A percentile compares a stretch with the other conserved stretches of the same genome.
phyloP scores from a whole-genome alignment of 2,797 vertebrate genomes.

The Sebastiscus tertius region DNA sequence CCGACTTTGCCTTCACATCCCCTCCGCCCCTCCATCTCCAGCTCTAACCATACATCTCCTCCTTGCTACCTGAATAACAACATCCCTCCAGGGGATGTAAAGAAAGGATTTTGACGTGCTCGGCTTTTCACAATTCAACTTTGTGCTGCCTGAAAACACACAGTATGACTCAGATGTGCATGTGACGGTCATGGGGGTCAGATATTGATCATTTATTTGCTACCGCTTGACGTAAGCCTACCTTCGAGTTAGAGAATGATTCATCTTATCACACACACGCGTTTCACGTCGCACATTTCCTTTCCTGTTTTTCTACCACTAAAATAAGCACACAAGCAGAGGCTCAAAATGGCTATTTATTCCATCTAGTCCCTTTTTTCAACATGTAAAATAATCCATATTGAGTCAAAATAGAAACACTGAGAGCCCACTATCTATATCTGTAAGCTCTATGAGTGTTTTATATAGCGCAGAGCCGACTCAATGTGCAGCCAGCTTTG shows the following conservation, averaged over 20 bases:
- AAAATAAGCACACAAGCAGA: conserved; percentile 7
- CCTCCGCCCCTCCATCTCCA: conserved; percentile 5
- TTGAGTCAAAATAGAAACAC: background rate
- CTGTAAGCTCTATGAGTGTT: background rate
- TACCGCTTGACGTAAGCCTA: conserved; percentile 23
- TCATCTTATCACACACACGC: conserved; percentile 20
- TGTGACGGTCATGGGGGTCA: conserved; percentile 15
- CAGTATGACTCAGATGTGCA: conserved; percentile 43
- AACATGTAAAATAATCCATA: background rate
- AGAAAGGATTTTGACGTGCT: background rate
- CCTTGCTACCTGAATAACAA: conserved; percentile 9
- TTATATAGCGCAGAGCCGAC: background rate
- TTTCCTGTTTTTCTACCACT: background rate
- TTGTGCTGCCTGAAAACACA: conserved; percentile 3
- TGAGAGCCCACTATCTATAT: background rate
- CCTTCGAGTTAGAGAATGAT: conserved; percentile 27
- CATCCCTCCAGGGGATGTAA: conserved; percentile 10
- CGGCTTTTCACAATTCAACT: conserved; percentile 24
- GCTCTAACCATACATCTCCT: conserved; percentile 24
- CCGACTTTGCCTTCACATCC: conserved; percentile 23
- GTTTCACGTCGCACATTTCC: background rate
- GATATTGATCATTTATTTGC: conserved; percentile 44
- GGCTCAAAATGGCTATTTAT: background rate
- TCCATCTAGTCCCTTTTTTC: background rate
- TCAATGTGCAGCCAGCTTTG: conserved; percentile 9